Base-by-base conservation (phyloP, 1,140 invertebrate genomes). In the Rhagoletis zephyria region DNA sequence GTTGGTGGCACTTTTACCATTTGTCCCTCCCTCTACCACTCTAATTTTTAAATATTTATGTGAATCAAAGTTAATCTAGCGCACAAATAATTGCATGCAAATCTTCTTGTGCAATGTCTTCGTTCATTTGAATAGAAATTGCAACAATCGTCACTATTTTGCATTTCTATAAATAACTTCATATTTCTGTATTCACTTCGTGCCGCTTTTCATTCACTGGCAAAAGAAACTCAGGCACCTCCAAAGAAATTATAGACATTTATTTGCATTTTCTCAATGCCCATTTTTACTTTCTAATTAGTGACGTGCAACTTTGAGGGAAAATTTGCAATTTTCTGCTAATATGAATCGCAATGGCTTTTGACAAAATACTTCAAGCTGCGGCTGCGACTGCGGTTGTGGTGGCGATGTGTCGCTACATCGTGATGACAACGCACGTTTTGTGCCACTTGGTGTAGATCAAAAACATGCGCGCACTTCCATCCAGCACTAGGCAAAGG, bases 381-480 rank as follows among this genome's bases (percentile, higher is more conserved):
- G 48, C 5, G 48, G 6, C n/a, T 67, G 16, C 19, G 48, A 4
- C 42, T 45, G 12, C 12, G 7, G 64, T 16, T 45, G n/a, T 6
- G 45, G n/a, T 81, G 74, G 14, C 45, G 45, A 56, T 81, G n/a
- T 56, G 74, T 81, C 74, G 74, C 48, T 6, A 42, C 74, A 81
- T 81, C 74, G 74, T 81, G 74, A 81, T 81, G 74, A 81, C 74
- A 81, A 81, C 74, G 74, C 74, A 81, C 74, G 74, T 81, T 59
- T 81, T 48, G 74, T 81, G 74, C 74, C 74, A 81, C 74, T 81
- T 81, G 74, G 6, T 6, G 74, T 19, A 67, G 3, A 67, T 67
- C 64, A 67, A 67, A 67, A 4, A 40, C 64, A 16, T 5, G n/a
- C 64, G 64, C 64, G 64, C 10, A 10, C 64, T 5, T 4, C 64